These are phyloP conservation scores for Spilogale gracilis DNA, from an alignment of 2,113 vertebrate species.

Conservation along the genomic window DNA sequence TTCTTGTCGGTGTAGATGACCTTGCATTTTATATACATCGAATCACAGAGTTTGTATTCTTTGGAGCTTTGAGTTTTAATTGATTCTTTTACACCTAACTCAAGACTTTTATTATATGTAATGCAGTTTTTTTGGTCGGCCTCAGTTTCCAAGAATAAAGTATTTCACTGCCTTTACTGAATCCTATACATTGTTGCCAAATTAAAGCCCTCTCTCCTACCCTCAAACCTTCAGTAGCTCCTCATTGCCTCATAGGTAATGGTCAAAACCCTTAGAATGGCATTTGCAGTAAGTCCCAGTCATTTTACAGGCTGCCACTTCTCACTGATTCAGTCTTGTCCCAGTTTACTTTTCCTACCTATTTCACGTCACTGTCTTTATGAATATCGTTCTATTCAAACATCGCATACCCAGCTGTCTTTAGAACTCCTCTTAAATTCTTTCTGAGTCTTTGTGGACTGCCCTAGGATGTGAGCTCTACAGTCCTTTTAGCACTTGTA, in stretches of 20 bases:
- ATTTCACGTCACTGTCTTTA: background rate
- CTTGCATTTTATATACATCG: slow-evolving; percentile 20
- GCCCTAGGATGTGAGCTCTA: background rate
- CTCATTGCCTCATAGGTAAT: background rate
- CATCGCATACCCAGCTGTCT: background rate
- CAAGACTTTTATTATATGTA: background rate
- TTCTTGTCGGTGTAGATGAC: background rate
- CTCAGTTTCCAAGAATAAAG: background rate
- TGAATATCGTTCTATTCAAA: background rate
- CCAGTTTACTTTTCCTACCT: background rate
- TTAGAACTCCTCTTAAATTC: background rate
- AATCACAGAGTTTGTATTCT: background rate
- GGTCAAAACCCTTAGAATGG: background rate
- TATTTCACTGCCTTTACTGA: background rate
- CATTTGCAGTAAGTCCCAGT: background rate
- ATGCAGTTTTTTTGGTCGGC: background rate
- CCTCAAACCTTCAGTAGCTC: background rate
- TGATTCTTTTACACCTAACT: background rate
- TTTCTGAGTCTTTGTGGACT: background rate
- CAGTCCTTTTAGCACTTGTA: background rate
- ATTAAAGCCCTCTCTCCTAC: background rate
- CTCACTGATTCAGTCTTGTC: background rate
- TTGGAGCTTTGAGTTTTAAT: background rate
- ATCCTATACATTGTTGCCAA: background rate
- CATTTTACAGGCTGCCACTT: background rate